These are phyloP conservation scores for Petrolisthes manimaculis DNA, from an alignment of 2,888 invertebrate species.

Conservation along the genomic window DNA sequence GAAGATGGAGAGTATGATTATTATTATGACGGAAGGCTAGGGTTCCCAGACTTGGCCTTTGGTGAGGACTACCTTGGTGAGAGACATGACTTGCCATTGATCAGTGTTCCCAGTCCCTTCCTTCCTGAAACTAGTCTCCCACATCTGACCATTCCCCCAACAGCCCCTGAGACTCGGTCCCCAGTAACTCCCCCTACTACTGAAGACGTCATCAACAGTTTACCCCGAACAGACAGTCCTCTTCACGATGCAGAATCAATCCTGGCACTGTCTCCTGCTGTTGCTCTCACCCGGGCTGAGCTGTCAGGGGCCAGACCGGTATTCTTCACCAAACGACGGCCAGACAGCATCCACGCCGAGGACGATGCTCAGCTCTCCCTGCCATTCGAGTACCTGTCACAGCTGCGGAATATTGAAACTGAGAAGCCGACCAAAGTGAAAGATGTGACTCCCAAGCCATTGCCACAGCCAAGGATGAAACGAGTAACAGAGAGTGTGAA, in stretches of 20 bases:
- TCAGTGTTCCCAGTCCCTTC: constrained; percentile 21
- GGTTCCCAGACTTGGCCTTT: constrained; percentile 32
- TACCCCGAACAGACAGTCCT: neutral
- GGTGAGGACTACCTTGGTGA: constrained; percentile 34
- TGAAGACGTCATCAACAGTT: neutral
- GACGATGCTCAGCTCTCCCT: constrained; percentile 15
- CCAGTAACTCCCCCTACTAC: neutral
- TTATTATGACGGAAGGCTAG: constrained; percentile 38
- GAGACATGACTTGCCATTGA: neutral
- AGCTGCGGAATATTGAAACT: constrained; percentile 13
- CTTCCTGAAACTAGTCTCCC: neutral
- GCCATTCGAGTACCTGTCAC: constrained; percentile 39
- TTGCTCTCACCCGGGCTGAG: constrained; percentile 22
- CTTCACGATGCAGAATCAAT: neutral
- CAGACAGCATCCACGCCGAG: neutral
- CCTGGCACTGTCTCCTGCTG: constrained; percentile 26
- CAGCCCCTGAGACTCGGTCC: neutral
- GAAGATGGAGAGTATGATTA: constrained; percentile 35
- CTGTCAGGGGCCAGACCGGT: constrained; percentile 30
- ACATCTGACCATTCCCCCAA: neutral
- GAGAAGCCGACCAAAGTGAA: neutral
- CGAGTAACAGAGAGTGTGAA: neutral
- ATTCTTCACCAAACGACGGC: constrained; percentile 23
- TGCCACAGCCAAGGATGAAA: constrained; percentile 24
- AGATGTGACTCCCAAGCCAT: neutral